phyloP scores from a whole-genome alignment of 2,113 vertebrate species.

The Stigmatopora argus region DNA sequence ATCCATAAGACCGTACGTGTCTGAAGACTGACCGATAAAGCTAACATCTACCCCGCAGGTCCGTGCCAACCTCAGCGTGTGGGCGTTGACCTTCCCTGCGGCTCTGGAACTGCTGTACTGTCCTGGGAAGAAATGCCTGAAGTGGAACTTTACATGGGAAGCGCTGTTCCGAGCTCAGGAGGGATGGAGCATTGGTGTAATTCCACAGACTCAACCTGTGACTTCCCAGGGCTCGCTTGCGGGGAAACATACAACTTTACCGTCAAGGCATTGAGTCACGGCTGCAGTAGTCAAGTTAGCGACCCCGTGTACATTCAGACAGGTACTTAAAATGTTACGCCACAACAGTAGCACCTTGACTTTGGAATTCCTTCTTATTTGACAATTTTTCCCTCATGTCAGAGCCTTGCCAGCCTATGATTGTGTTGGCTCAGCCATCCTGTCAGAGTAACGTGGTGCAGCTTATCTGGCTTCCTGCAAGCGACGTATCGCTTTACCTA shows the following conservation, averaged over 20 bases:
- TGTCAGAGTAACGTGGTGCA: conserved; percentile 42
- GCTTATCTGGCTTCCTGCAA: conserved; percentile 41
- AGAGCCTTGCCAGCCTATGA: conserved; percentile 53
- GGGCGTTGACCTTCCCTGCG: conserved; percentile 45
- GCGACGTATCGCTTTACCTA: conserved; percentile 25
- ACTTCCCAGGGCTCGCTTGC: conserved; percentile 50
- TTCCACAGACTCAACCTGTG: conserved; percentile 45
- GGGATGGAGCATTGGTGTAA: conserved; percentile 25
- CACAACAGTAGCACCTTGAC: neutral
- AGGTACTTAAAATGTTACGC: conserved; percentile 37
- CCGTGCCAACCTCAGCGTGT: conserved; percentile 58
- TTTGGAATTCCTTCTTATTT: neutral
- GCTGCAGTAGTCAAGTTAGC: conserved; percentile 49
- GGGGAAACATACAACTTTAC: conserved; percentile 60
- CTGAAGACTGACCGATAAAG: neutral
- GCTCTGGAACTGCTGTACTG: conserved; percentile 34
- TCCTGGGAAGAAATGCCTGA: conserved; percentile 55
- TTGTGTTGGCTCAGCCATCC: conserved; percentile 10
- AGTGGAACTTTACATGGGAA: conserved; percentile 42
- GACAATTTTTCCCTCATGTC: conserved; percentile 1
- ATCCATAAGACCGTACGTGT: neutral
- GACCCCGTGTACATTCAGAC: conserved; percentile 36
- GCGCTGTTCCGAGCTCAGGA: conserved; percentile 24
- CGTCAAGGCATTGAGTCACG: conserved; percentile 40
- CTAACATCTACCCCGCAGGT: conserved; percentile 29